Conservation (phyloP, 2,888 invertebrate species). For the Eupithecia tripunctaria region DNA sequence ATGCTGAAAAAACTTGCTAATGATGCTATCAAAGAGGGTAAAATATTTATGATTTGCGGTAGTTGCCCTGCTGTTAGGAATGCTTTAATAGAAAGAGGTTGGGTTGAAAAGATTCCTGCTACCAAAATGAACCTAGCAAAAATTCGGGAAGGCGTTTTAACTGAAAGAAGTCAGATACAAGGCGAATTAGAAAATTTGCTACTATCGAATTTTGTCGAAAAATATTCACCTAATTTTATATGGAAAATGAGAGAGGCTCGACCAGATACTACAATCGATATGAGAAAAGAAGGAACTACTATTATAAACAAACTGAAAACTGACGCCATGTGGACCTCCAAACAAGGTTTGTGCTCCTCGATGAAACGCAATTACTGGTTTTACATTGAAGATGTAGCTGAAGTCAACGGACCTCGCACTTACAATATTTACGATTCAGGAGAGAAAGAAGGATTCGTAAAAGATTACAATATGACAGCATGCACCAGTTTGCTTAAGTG, state of each 20-base stretch:
- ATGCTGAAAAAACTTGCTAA: constrained; percentile 75
- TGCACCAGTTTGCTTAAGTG: constrained; percentile 90
- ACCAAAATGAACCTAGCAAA: constrained; percentile 69
- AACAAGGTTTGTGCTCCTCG: constrained; percentile 80
- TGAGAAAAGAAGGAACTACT: constrained; percentile 57
- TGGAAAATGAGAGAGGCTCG: constrained; percentile 66
- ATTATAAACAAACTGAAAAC: constrained; percentile 70
- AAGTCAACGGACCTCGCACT: constrained; percentile 89
- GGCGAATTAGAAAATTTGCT: constrained; percentile 70
- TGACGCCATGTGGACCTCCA: constrained; percentile 74
- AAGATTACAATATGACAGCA: constrained; percentile 91
- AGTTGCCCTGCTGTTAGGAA: constrained; percentile 79
- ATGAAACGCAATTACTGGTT: constrained; percentile 87
- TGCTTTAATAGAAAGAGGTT: constrained; percentile 86
- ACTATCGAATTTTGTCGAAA: constrained; percentile 73
- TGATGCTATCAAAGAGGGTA: constrained; percentile 76
- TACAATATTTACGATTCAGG: constrained; percentile 85
- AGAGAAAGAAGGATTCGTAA: constrained; percentile 85
- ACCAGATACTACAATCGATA: constrained; percentile 55
- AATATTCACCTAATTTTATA: constrained; percentile 67
- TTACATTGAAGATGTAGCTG: constrained; percentile 84
- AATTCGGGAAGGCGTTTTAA: constrained; percentile 61
- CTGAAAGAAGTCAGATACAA: constrained; percentile 58
- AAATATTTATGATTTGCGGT: constrained; percentile 84
- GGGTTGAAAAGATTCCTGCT: constrained; percentile 88